These are phyloP conservation scores for Dendrocincla tyrannina DNA, from an alignment of 2,797 vertebrate genomes.

Conservation along the genomic window DNA sequence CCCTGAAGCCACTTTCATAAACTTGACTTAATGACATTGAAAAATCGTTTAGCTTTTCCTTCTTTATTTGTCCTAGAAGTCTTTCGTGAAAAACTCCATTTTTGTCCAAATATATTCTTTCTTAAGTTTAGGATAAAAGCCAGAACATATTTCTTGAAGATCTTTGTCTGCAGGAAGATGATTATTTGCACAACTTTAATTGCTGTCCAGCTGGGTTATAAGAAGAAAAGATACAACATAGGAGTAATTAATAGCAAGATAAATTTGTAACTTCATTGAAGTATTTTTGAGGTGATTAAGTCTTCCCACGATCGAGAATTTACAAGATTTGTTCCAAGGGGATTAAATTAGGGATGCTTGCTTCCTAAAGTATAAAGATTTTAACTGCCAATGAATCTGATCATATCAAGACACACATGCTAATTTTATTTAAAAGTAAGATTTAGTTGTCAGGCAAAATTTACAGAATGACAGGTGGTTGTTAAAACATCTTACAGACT, in stretches of 20 bases:
- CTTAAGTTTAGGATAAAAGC: constrained; percentile 64
- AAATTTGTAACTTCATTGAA: constrained; percentile 68
- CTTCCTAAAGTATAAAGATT: neutral
- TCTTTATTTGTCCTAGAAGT: constrained; percentile 73
- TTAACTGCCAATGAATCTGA: neutral
- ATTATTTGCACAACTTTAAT: constrained; percentile 72
- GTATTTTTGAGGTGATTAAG: constrained; percentile 63
- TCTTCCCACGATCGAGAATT: constrained; percentile 62
- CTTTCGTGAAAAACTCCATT: constrained; percentile 77
- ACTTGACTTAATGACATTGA: constrained; percentile 70
- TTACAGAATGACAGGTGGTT: neutral
- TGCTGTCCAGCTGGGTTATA: constrained; percentile 59
- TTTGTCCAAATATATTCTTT: constrained; percentile 69
- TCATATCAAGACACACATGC: neutral
- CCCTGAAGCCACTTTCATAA: constrained; percentile 73
- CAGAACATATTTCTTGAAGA: constrained; percentile 60
- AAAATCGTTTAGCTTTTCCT: constrained; percentile 67
- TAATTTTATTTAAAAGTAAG: constrained; percentile 26
- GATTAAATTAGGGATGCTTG: constrained; percentile 29
- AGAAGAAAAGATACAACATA: constrained; percentile 54
- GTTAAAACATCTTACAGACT: neutral
- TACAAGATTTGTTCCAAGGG: neutral
- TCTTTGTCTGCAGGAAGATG: constrained; percentile 39
- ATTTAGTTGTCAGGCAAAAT: neutral
- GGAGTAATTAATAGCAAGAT: constrained; percentile 72